Evolutionary conservation across 53 echinoderm and acorn worm genomes (phyloP).

Genomic region (Stichopus horrens): DNA sequence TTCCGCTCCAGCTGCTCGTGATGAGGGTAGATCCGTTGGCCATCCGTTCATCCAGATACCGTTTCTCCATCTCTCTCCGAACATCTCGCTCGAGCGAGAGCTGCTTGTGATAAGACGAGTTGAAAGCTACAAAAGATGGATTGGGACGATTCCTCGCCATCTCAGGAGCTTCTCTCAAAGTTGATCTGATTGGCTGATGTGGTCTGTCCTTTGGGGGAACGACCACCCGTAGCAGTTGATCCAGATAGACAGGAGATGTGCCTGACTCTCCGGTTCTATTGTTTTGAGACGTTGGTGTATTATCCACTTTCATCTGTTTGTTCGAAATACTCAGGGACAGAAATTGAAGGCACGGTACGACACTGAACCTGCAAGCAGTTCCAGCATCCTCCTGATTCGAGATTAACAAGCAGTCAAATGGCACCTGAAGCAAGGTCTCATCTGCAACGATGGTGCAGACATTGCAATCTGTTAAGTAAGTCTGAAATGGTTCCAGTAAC

Average conservation of each 20-base stretch:
- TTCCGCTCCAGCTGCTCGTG: conserved; percentile 77
- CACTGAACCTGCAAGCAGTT: conserved; percentile 1
- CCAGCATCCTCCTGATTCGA: background rate
- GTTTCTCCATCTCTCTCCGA: conserved; percentile 54
- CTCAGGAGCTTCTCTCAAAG: conserved; percentile 55
- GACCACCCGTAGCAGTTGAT: conserved; percentile 78
- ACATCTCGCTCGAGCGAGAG: conserved; percentile 48
- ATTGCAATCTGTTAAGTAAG: background rate
- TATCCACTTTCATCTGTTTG: background rate
- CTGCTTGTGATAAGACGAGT: conserved; percentile 59
- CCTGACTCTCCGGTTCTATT: background rate
- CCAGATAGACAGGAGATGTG: conserved; percentile 72
- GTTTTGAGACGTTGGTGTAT: background rate
- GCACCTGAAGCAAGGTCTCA: conserved; percentile 16
- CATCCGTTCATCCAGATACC: conserved; percentile 26
- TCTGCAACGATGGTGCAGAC: conserved; percentile 1
- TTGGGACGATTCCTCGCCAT: conserved; percentile 68
- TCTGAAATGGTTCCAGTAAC: background rate
- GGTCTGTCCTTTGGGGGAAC: conserved; percentile 72
- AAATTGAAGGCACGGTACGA: conserved; percentile 34
- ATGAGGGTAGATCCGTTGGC: conserved; percentile 68
- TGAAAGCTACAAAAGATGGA: conserved; percentile 78
- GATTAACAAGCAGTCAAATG: conserved; percentile 13
- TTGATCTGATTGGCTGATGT: conserved; percentile 56
- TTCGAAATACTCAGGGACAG: background rate